Percentiles rank a stretch among this genome's conserved stretches.
Evolutionary conservation across 2,797 vertebrate genomes (phyloP).

Genomic region (Tadarida brasiliensis): DNA sequence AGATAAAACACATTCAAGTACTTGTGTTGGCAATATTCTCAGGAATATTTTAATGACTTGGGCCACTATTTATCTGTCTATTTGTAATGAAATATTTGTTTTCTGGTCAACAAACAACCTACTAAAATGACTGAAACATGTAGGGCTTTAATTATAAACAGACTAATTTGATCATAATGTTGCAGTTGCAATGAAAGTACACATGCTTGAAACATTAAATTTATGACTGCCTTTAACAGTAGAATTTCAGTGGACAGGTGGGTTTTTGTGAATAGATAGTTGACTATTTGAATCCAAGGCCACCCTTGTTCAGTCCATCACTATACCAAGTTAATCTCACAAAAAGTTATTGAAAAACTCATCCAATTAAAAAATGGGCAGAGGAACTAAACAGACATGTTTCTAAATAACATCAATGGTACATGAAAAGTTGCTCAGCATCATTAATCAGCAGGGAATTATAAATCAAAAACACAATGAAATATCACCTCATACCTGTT

Average conservation of each 20-base stretch:
- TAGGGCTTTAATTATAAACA: neutral
- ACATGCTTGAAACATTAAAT: neutral
- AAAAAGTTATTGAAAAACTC: neutral
- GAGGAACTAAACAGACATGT: neutral
- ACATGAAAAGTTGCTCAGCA: neutral
- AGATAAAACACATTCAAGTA: neutral
- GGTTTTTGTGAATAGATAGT: neutral
- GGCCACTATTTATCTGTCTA: neutral
- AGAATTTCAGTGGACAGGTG: neutral
- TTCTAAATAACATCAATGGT: neutral
- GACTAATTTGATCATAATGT: neutral
- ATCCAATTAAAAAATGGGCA: neutral
- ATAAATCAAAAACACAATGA: neutral
- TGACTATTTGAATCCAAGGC: neutral
- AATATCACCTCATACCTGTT: neutral
- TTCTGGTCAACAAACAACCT: neutral
- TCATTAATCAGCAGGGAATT: neutral
- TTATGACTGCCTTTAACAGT: neutral
- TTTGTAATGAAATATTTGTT: neutral
- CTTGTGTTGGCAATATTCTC: neutral
- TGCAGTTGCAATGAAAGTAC: neutral
- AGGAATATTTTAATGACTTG: neutral
- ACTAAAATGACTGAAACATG: neutral
- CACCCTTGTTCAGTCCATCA: neutral
- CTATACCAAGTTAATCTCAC: neutral